Base-by-base conservation (phyloP, 2,113 vertebrate species). In the Cercocebus atys region DNA sequence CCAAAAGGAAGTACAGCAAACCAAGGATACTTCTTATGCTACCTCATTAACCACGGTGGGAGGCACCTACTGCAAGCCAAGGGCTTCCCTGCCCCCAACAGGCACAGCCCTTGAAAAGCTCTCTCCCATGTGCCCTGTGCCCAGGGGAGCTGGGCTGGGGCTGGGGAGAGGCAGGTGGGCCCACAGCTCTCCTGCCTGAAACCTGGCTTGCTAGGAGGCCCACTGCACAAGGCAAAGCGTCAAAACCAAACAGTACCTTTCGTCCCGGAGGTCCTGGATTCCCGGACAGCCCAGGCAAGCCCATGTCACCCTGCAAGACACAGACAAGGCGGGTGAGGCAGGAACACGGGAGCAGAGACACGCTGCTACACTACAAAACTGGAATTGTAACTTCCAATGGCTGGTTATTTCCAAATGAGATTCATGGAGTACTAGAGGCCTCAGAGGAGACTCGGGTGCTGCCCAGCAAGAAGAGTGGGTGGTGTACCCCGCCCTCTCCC, bases 231-330 rank as follows among this genome's bases (percentile, higher is more conserved):
- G 43, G 27, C 59, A 75, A 78, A 52, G 92, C 96, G 90, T 0
- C 55, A 32, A 72, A 78, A 25, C 8, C 50, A 43, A 93, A 27
- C 64, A 98, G 97, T 99, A 99, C 99, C 99, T 99, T 99, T 97
- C 99, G 99, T 97, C 99, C 99, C 90, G 96, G 95, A 81, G 99
- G 99, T 86, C 99, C 99, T 92, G 98, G 97, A 95, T 99, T 97
- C 96, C 99, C 99, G 64, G 98, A 98, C 73, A 99, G 98, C 81
- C 99, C 99, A 88, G 99, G 97, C 93, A 99, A 98, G 88, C 99
- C 99, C 78, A 96, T 6, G 6, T 99, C 98, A 79, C 99, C 99
- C 99, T 99, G 96, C 16, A 90, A 98, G 98, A 98, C 97, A 96
- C 79, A 98, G 97, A 81, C 18, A 61, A 57, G 8, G 8, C 10